These are phyloP conservation scores for Amblyjoppa fuscipennis DNA, from an alignment of 2,888 invertebrate genomes.

Conservation along the genomic window DNA sequence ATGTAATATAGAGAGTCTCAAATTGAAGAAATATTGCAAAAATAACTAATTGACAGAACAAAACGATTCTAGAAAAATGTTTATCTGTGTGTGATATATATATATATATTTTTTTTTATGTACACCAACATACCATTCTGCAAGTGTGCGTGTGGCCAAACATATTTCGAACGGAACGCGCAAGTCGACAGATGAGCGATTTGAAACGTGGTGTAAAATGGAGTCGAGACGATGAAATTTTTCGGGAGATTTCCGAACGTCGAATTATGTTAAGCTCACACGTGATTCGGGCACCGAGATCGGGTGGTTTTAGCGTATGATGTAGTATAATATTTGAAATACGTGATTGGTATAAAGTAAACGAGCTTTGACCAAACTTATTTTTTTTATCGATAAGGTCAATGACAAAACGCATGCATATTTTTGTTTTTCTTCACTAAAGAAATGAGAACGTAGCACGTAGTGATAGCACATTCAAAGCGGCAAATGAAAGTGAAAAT, in stretches of 20 bases:
- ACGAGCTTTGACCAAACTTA: constrained; percentile 59
- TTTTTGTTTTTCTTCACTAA: constrained; percentile 32
- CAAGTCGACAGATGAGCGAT: not conserved
- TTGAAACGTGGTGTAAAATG: not conserved
- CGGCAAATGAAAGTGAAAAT: constrained; percentile 84
- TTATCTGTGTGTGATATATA: constrained; percentile 85
- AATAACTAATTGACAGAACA: constrained; percentile 78
- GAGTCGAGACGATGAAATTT: constrained; percentile 22
- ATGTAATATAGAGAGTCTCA: constrained; percentile 58
- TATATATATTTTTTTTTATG: constrained; percentile 82
- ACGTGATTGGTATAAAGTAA: constrained; percentile 68
- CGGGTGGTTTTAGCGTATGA: constrained; percentile 77
- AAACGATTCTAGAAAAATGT: constrained; percentile 81
- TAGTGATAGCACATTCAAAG: constrained; percentile 83
- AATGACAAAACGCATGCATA: constrained; percentile 53
- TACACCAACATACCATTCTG: constrained; percentile 91
- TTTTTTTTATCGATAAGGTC: constrained; percentile 29
- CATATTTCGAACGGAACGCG: constrained; percentile 80
- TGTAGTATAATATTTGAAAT: constrained; percentile 76
- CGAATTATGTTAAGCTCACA: constrained; percentile 75
- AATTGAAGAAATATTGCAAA: constrained; percentile 70
- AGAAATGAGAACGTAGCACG: constrained; percentile 69
- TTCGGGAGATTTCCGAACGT: not conserved
- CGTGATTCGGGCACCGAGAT: constrained; percentile 76
- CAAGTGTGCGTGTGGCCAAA: constrained; percentile 82